Base-by-base conservation (phyloP, 92 coral and sea anemone species). In the Palythoa grandiflora region DNA sequence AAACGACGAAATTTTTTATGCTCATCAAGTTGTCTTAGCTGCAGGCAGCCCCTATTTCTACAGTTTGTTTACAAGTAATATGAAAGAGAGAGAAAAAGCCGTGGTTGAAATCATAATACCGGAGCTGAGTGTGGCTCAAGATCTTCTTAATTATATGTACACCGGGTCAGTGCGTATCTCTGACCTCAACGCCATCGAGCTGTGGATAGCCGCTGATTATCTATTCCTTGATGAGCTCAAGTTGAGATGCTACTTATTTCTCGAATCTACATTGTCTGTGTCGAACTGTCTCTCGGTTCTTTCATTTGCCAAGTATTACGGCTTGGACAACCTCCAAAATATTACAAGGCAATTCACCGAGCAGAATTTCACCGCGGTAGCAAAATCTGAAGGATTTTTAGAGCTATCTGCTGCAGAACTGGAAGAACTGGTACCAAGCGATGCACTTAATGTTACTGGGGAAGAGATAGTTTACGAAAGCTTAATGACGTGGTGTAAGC, bases 31-130 rank as follows among this genome's bases (percentile, higher is more conserved):
- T 10, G 87, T 89, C 55, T 68, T 89, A 38, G 84, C 92, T 10
- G 92, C 92, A 15, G 57, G 92, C 59, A 84, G 89, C 77, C 89
- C 92, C 0, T 84, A 89, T 73, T 89, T 89, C 40, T 80, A 80
- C 38, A 80, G 74, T 19, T 35, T 80, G 11, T 80, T 80, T 48
- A 63, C 73, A 2, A 80, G 85, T 63, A 48, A 80, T 48, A 80
- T 80, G 85, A 80, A 63, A 16, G 85, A 80, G 38, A 61, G 38
- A 63, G 39, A 36, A 17, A 53, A 63, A 65, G 9, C 19, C 8
- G 15, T 80, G 14, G 85, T 80, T 19, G 15, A 63, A 0, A 7
- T 80, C 54, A 38, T n/a, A 28, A 17, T 80, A 63, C 85, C 85
- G 1, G 85, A 80, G 28, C 54, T 60, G 20, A 2, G 12, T 11